A percentile compares a stretch with the other conserved stretches of the same genome.
phyloP scores from a whole-genome alignment of 2,888 invertebrate genomes.

The Cosmopolites sordidus region DNA sequence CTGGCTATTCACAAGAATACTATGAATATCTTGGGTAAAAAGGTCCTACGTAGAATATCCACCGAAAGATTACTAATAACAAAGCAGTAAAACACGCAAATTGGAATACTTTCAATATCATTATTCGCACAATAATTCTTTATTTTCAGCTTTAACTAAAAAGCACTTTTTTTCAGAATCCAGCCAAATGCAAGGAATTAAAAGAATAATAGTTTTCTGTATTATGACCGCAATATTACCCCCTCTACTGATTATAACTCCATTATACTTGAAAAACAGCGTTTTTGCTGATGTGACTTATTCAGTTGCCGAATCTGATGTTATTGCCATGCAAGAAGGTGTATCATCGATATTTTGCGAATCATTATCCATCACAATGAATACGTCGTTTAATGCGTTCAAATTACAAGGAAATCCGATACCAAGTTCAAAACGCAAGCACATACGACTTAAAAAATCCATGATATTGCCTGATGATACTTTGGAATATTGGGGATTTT shows the following conservation, averaged over 20 bases:
- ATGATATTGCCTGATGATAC: conserved; percentile 58
- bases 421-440: conserved; percentile 3
- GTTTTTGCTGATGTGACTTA: conserved; percentile 74
- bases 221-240: conserved; percentile 72
- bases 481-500: conserved; percentile 83
- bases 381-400: conserved; percentile 73
- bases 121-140: too few relatives aligned
- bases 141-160: too few relatives aligned
- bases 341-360: conserved; percentile 80
- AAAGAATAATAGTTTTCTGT: conserved; percentile 74
- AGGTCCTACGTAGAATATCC: too few relatives aligned
- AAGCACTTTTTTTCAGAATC: conserved; percentile 57
- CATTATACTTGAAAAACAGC: conserved; percentile 71
- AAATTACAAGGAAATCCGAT: conserved; percentile 60
- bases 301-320: conserved; percentile 78
- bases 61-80: too few relatives aligned
- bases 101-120: too few relatives aligned
- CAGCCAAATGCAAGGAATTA: conserved; percentile 74
- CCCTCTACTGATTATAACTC: conserved; percentile 68
- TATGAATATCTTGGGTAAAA: too few relatives aligned
- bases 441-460: background rate
- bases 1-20: too few relatives aligned
- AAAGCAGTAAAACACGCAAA: too few relatives aligned
- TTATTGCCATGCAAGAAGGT: conserved; percentile 76
- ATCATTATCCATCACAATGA: conserved; percentile 53